Conservation (phyloP, 2,888 invertebrate genomes). For the Xanthia togata region DNA sequence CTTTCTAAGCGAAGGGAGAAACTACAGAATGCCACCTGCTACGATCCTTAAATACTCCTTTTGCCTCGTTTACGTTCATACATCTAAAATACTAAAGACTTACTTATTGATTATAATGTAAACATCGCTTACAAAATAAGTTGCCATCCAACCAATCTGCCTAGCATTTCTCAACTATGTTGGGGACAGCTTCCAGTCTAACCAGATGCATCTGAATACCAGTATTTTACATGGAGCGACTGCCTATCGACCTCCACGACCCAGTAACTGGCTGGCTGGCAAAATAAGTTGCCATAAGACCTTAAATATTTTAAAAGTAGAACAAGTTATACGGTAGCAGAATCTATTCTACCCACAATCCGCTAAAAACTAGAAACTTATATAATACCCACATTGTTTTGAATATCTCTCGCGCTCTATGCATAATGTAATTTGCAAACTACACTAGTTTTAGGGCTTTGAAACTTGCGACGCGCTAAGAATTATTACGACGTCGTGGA, state of each 20-base stretch:
- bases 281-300: conserved; percentile 1
- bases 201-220: no score
- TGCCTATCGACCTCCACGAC: no score
- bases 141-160: no score
- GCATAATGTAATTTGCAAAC: conserved; percentile 57
- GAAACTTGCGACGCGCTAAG: conserved; percentile 6
- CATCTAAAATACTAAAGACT: no score
- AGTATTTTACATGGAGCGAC: no score
- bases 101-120: background rate
- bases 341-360: conserved; percentile 60
- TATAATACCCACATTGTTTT: conserved; percentile 58
- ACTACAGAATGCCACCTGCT: no score
- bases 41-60: no score
- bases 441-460: conserved; percentile 48
- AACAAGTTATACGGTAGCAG: conserved; percentile 56
- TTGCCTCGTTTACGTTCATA: no score
- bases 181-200: no score
- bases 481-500: background rate
- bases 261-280: no score
- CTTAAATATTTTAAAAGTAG: conserved; percentile 45
- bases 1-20: no score
- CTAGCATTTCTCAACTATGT: no score
- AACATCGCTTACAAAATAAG: background rate
- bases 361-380: conserved; percentile 51
- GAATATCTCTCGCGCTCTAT: conserved; percentile 42